Conservation (phyloP, 1,140 invertebrate species). For the Belonocnema kinseyi region DNA sequence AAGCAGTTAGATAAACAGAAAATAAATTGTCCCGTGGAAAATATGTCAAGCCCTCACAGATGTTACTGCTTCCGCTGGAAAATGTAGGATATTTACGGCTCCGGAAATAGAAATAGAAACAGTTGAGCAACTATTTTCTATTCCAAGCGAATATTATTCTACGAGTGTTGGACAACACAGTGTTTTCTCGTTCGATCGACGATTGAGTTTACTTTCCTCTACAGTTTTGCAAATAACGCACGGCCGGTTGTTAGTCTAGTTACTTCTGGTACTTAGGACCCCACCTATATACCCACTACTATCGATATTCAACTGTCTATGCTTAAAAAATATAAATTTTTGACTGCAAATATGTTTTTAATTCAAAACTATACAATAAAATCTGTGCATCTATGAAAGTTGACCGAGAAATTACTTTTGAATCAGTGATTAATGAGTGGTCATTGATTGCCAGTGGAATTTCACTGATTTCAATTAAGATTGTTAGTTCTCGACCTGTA, state of each 20-base stretch:
- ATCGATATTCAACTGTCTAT: neutral
- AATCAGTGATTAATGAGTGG: too few relatives aligned
- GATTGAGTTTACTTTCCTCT: constrained; percentile 6
- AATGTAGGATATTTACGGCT: neutral
- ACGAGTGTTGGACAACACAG: constrained; percentile 6
- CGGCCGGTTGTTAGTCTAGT: neutral
- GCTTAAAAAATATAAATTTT: neutral
- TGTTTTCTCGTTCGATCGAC: neutral
- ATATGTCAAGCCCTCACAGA: neutral
- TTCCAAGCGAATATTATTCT: constrained; percentile 13
- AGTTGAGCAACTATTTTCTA: constrained; percentile 9
- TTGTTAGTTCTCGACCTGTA: too few relatives aligned
- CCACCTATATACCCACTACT: neutral
- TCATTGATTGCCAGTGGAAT: too few relatives aligned
- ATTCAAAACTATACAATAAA: neutral
- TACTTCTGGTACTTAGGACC: neutral
- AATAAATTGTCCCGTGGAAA: neutral
- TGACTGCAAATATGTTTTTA: neutral
- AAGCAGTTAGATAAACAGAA: too few relatives aligned
- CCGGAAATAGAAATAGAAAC: constrained; percentile 16
- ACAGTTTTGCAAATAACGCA: constrained; percentile 4
- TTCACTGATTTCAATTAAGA: too few relatives aligned
- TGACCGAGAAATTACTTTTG: neutral
- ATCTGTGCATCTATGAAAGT: too few relatives aligned
- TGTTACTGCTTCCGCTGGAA: neutral